These are phyloP conservation scores for Sebastolobus altivelis DNA, from an alignment of 2,797 vertebrate species.

Conservation along the genomic window DNA sequence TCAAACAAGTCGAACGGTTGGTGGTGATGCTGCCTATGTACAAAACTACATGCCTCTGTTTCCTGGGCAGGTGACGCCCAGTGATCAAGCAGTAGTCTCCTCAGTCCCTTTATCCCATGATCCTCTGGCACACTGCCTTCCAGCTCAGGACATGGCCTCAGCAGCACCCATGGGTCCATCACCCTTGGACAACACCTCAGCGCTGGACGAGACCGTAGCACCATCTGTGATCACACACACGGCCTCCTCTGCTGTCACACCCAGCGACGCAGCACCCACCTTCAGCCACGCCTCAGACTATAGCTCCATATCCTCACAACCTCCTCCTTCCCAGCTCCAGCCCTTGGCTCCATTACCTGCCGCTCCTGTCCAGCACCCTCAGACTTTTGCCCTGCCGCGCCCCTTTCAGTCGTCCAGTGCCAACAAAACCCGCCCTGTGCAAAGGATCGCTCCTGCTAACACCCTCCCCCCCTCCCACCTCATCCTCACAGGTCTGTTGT, in stretches of 20 bases:
- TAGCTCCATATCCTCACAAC: conserved; percentile 74
- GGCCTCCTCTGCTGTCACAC: conserved; percentile 85
- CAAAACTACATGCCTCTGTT: conserved; percentile 89
- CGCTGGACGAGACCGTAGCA: conserved; percentile 67
- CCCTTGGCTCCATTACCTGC: conserved; percentile 73
- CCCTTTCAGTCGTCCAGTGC: conserved; percentile 80
- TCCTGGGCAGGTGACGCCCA: conserved; percentile 70
- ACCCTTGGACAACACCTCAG: conserved; percentile 47
- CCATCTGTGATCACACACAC: conserved; percentile 89
- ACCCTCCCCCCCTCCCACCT: conserved; percentile 84
- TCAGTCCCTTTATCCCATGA: conserved; percentile 69
- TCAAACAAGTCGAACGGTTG: conserved; percentile 71
- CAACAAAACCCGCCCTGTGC: conserved; percentile 87
- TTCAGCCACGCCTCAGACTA: conserved; percentile 87
- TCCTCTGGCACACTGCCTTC: conserved; percentile 78
- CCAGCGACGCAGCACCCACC: conserved; percentile 85
- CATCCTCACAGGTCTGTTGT: conserved; percentile 89
- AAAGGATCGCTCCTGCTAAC: conserved; percentile 89
- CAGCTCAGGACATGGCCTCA: conserved; percentile 68
- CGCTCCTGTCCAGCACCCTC: conserved; percentile 68
- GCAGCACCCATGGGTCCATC: conserved; percentile 61
- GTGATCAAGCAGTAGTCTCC: conserved; percentile 55
- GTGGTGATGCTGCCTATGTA: conserved; percentile 75
- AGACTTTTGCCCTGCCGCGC: conserved; percentile 88
- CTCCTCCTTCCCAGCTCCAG: conserved; percentile 81